Percentiles rank a stretch among this genome's conserved stretches.
phyloP scores from a whole-genome alignment of 2,888 invertebrate species.

The Alloplasta piceator region DNA sequence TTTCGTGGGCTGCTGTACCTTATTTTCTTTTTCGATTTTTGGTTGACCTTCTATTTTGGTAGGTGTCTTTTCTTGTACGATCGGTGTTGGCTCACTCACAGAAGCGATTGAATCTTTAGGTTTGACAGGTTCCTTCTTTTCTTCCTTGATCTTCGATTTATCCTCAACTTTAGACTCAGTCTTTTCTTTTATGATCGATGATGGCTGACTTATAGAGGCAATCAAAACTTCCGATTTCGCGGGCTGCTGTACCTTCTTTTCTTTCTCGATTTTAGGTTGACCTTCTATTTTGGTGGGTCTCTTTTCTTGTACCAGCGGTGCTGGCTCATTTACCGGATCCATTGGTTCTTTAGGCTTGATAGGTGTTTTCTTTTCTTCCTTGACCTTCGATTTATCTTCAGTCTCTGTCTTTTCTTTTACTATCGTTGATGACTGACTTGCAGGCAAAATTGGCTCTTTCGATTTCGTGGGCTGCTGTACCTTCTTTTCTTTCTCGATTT shows the following conservation, averaged over 20 bases:
- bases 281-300: background rate
- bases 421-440: too few relatives aligned
- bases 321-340: background rate
- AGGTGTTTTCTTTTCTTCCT: too few relatives aligned
- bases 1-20: background rate
- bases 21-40: conserved; percentile 6
- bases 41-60: conserved; percentile 2
- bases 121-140: background rate
- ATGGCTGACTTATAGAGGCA: background rate
- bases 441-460: too few relatives aligned
- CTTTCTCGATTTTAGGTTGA: conserved; percentile 11
- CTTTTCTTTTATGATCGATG: background rate
- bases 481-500: conserved; percentile 11
- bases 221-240: background rate
- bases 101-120: conserved; percentile 14
- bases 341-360: conserved; percentile 13
- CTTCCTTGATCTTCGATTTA: too few relatives aligned
- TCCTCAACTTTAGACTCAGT: background rate
- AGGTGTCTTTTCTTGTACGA: background rate
- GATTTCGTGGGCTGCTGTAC: background rate
- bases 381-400: too few relatives aligned
- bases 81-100: background rate
- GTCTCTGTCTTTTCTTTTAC: too few relatives aligned
- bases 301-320: background rate
- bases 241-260: background rate